Evolutionary conservation across 2,888 invertebrate genomes (phyloP), one percentile per base, ranked within the genome.

Genomic region (Dendrolimus pini): DNA sequence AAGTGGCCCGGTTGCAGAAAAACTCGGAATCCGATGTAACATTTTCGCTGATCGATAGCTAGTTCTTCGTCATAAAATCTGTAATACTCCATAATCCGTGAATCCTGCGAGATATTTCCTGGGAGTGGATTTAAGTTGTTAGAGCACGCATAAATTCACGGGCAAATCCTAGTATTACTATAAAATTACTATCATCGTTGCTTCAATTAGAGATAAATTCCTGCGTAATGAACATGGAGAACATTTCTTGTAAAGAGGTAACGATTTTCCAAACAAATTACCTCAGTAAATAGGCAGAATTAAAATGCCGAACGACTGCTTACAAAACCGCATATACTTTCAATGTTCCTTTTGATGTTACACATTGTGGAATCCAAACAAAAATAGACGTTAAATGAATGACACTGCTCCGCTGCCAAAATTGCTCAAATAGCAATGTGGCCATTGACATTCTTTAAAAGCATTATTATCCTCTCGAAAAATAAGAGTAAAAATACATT

Each of bases 351-450:
- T 77, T 71, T 72, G 71, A 72, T 78, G 75, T 74, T 64, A 66
- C 67, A 75, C 72, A 69, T 73, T 76, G 77, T 75, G 77, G 78
- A 82, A 80, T 75, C 78, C 77, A 68, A 68, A 77, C 83, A 74
- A 82, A 86, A 89, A 88, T 89, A 89, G 86, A 83, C 78, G 74
- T 74, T 72, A 82, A 85, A 86, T 85, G 78, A 84, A 85, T 82
- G 85, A 81, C 82, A 81, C 76, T 75, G 82, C 72, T 65, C 67
- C 74, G 76, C 79, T 88, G 89, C 89, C 89, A 89, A 89, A 87
- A 89, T 88, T 82, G 80, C 86, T 82, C 62, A 76, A 82, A 88
- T 89, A 86, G 77, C 84, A 67, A 56, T 65, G 78, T 86, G 85
- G 84, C 72, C 88, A 80, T 85, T 85, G 84, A 83, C 85, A 57